Evolutionary conservation across 2,113 vertebrate genomes (phyloP), one percentile per base, ranked within the genome.

Genomic region (Steatornis caripensis): DNA sequence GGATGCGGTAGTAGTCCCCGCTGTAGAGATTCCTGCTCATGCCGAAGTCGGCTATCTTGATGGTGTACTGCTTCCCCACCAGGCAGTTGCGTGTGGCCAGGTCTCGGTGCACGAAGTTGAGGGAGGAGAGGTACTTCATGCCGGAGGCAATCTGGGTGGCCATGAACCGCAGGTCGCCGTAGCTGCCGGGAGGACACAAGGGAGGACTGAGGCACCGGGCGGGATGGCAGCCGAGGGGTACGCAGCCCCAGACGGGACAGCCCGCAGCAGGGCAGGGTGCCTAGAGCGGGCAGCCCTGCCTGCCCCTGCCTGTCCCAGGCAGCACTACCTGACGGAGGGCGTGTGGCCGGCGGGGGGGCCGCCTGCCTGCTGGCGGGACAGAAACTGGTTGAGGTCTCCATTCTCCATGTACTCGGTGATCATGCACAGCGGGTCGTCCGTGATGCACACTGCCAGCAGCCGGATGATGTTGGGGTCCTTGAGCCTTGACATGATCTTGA

Each of bases 331-430:
- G 97, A 99, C 93, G 0, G 98, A 94, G 75, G 97, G 95, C 1
- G 84, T 15, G 0, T 97, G 98, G 96, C 98, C 91, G 24, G 98
- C 39, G 0, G 24, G 80, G 90, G 84, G 68, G 85, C 92, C 87
- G 13, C 97, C 97, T 8, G 98, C 98, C 46, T 98, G 98, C 7
- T 99, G 99, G n/a, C 98, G 98, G 92, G 99, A 99, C 65, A 99
- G 99, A 97, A 99, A 99, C 98, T 99, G 99, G 91, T 99, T 99
- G 96, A 99, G 99, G 96, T 99, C 99, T 54, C 99, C 99, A 0
- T 99, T 99, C 93, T 99, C 99, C 99, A 99, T 99, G 98, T 99
- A 99, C 96, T 99, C 99, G 0, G 99, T 99, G 97, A 99, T 99
- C 99, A 99, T 99, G 90, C 99, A 99, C 85, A 99, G 98, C 0